phyloP scores from a whole-genome alignment of 2,113 vertebrate genomes.

The Cepphus grylle region DNA sequence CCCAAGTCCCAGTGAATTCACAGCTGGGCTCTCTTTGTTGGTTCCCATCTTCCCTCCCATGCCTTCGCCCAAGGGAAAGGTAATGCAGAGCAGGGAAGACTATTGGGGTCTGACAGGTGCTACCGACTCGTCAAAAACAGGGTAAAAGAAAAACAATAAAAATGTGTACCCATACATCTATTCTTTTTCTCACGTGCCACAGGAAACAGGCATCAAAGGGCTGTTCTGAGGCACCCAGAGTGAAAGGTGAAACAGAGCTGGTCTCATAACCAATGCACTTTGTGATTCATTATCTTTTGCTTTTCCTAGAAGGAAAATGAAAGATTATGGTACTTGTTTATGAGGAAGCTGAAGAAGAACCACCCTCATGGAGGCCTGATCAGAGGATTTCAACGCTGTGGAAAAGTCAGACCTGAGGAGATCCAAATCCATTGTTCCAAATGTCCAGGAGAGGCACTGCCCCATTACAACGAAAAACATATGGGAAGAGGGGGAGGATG shows the following conservation, averaged over 20 bases:
- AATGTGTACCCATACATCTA: background rate
- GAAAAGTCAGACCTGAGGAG: background rate
- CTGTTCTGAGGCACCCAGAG: constrained; percentile 11
- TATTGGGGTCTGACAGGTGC: background rate
- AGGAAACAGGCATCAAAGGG: constrained; percentile 56
- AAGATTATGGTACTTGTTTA: background rate
- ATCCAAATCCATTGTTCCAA: background rate
- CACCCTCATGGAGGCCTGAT: background rate
- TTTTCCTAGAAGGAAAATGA: constrained; percentile 63
- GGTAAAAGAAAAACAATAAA: background rate
- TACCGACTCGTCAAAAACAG: constrained; percentile 9
- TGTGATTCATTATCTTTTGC: constrained; percentile 2
- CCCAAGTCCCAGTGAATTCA: background rate
- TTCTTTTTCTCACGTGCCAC: constrained; percentile 1
- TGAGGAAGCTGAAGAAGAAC: background rate
- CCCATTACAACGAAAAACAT: background rate
- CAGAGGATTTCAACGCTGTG: background rate
- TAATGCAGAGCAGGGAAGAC: accelerated
- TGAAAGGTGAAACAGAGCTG: background rate
- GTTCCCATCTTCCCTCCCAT: background rate
- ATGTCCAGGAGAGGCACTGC: background rate
- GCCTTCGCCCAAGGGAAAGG: background rate
- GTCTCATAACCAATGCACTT: background rate
- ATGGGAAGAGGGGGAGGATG: background rate
- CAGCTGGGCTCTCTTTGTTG: background rate